These are phyloP conservation scores for Chloropsis cyanopogon DNA, from an alignment of 2,113 vertebrate species.

Conservation along the genomic window DNA sequence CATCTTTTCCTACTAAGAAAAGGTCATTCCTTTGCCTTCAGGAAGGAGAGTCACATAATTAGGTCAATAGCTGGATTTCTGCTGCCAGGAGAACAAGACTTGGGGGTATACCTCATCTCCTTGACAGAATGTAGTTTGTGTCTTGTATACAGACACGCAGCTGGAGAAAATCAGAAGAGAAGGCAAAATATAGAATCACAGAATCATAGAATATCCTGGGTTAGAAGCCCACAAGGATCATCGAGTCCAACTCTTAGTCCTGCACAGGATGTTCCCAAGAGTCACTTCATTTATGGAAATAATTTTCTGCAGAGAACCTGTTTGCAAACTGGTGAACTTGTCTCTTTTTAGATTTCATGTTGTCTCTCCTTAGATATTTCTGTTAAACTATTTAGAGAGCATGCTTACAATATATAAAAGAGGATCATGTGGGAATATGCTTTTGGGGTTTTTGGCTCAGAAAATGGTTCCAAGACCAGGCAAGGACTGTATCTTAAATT, in stretches of 20 bases:
- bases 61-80: slow-evolving; percentile 36
- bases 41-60: slow-evolving; percentile 13
- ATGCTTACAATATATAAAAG: not conserved
- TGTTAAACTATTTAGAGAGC: not conserved
- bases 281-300: not conserved
- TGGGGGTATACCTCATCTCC: not conserved
- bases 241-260: rapidly evolving
- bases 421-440: not conserved
- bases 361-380: not conserved
- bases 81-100: not conserved
- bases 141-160: not conserved
- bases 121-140: not conserved
- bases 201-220: no score
- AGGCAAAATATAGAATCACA: not conserved
- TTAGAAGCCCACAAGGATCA: not conserved
- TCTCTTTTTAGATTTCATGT: not conserved
- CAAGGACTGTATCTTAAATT: not conserved
- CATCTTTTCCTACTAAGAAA: not conserved
- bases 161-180: not conserved
- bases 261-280: no score
- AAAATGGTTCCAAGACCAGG: not conserved
- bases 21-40: slow-evolving; percentile 25
- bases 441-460: not conserved
- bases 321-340: not conserved
- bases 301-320: not conserved